Evolutionary conservation across 2,113 vertebrate species (phyloP).

Genomic region (Recurvirostra avosetta): DNA sequence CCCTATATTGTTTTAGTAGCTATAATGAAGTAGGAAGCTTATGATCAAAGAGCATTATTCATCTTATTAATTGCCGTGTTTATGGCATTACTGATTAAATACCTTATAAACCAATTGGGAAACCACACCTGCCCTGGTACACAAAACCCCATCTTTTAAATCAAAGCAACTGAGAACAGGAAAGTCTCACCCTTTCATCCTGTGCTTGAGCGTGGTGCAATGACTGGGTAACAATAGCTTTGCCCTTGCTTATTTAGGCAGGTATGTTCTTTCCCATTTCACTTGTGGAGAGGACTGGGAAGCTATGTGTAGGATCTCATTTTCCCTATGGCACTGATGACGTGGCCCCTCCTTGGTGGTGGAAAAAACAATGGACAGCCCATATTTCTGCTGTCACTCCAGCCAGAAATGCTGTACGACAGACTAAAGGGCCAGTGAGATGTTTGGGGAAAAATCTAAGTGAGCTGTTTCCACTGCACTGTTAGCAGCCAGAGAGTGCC

Average conservation of each 20-base stretch:
- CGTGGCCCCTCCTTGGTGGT: background rate
- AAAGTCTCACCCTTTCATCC: background rate
- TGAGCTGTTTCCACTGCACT: background rate
- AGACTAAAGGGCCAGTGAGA: background rate
- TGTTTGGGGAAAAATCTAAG: background rate
- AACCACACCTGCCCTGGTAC: background rate
- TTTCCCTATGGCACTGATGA: background rate
- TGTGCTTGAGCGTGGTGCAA: background rate
- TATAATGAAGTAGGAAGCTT: background rate
- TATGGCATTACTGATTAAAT: slow-evolving; percentile 35
- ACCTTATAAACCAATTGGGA: background rate
- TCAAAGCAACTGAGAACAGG: background rate
- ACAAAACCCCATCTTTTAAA: background rate
- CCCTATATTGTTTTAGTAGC: slow-evolving; percentile 26
- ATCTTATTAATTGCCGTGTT: slow-evolving; percentile 20
- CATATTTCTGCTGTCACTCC: background rate
- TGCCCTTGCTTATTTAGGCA: background rate
- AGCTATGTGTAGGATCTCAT: background rate
- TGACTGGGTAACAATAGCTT: background rate
- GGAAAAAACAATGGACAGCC: background rate
- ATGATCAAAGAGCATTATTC: slow-evolving; percentile 47
- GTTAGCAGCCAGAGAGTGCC: background rate
- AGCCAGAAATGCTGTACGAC: background rate
- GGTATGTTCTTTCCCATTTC: background rate
- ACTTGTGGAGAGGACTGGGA: background rate